Percentiles rank a stretch among this genome's conserved stretches.
Evolutionary conservation across 2,888 invertebrate species (phyloP).

Genomic region (Leptopterna dolabrata): DNA sequence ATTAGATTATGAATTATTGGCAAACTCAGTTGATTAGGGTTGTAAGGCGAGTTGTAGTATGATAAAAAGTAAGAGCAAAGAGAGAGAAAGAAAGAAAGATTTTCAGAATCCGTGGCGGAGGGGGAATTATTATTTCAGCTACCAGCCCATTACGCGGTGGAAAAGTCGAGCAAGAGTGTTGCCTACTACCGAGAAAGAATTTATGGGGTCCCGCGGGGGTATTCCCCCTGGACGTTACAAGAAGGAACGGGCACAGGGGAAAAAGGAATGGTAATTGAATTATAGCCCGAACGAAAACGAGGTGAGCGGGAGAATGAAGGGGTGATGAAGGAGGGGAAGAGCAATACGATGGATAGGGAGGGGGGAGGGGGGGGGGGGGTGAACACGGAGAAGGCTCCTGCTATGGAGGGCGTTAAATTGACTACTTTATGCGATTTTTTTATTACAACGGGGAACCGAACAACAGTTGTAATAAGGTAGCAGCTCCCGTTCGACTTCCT

Average conservation of each 20-base stretch:
- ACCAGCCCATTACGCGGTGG: conserved; percentile 48
- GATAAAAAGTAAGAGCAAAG: not conserved
- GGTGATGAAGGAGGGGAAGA: not conserved
- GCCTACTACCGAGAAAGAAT: conserved; percentile 19
- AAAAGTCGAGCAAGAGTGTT: conserved; percentile 25
- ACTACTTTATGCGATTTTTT: not conserved
- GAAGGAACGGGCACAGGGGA: conserved; percentile 17
- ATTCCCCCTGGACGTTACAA: conserved; percentile 40
- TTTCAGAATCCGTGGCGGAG: not conserved
- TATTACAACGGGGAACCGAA: not conserved
- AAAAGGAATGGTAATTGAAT: conserved; percentile 52
- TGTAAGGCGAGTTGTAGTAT: not conserved
- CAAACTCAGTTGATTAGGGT: conserved; percentile 3
- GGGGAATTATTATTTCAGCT: conserved; percentile 50
- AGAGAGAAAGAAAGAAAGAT: not conserved
- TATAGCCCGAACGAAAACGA: conserved; percentile 27
- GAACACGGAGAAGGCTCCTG: no score
- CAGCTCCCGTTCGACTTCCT: no score
- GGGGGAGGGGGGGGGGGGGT: no score
- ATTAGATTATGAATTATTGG: conserved; percentile 3
- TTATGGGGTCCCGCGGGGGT: conserved; percentile 40
- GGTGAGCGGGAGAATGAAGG: not conserved
- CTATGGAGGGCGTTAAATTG: conserved; percentile 10
- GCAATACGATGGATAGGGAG: no score
- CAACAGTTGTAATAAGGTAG: not conserved